Conservation (phyloP, 2,797 vertebrate genomes). For the Manis pentadactyla region DNA sequence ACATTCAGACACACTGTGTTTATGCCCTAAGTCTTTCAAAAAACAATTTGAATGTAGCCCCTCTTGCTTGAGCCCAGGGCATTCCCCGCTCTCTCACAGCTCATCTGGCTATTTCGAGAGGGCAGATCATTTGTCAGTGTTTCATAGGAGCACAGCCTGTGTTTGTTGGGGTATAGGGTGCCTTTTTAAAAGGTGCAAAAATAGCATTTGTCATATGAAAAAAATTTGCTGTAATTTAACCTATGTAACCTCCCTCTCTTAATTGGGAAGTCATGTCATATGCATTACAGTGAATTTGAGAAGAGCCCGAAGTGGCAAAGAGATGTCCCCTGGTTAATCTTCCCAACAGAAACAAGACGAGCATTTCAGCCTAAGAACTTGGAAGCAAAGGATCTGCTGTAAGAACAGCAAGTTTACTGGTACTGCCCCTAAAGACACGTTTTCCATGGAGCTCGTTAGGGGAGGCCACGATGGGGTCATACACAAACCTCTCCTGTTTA, state of each 20-base stretch:
- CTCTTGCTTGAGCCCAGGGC: background rate
- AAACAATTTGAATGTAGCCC: background rate
- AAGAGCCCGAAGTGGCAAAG: background rate
- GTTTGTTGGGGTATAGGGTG: constrained; percentile 10
- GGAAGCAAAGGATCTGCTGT: background rate
- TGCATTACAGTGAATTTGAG: constrained; percentile 56
- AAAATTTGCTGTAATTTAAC: constrained; percentile 48
- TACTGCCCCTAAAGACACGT: background rate
- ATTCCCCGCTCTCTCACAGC: background rate
- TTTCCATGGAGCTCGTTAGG: background rate
- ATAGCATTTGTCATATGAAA: constrained; percentile 41
- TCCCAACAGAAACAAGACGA: background rate
- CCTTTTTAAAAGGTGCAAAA: constrained; percentile 58
- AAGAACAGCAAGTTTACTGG: background rate
- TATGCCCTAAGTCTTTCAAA: background rate
- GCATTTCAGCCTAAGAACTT: constrained; percentile 14
- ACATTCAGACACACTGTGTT: background rate
- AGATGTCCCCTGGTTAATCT: background rate
- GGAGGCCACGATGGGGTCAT: background rate
- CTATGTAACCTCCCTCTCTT: constrained; percentile 32
- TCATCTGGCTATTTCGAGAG: constrained; percentile 57
- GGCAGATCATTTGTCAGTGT: background rate
- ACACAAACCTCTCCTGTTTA: background rate
- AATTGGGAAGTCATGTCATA: constrained; percentile 52
- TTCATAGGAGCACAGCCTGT: constrained; percentile 28